Conservation (phyloP, 2,888 invertebrate genomes). For the Drosophila algonquin region DNA sequence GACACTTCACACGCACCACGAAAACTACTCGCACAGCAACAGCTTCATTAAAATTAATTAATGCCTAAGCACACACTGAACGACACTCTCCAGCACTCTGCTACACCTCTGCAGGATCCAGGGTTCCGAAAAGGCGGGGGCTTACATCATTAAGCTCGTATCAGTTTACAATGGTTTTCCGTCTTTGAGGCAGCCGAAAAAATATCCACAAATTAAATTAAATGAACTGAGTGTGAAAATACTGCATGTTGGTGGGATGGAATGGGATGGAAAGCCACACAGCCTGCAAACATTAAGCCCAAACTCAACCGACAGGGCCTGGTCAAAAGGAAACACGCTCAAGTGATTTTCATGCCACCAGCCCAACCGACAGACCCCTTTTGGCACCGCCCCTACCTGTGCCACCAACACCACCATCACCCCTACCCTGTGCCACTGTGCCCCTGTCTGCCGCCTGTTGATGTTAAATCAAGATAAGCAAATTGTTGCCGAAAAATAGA, state of each 20-base stretch:
- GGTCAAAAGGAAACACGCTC: slow-evolving; percentile 78
- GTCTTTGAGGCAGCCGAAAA: slow-evolving; percentile 46
- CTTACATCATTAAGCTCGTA: slow-evolving; percentile 67
- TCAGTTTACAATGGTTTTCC: slow-evolving; percentile 52
- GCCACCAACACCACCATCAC: slow-evolving; percentile 37
- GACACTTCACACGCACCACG: slow-evolving; percentile 69
- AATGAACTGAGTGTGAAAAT: slow-evolving; percentile 79
- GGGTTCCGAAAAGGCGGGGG: slow-evolving; percentile 29
- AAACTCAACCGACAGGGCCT: slow-evolving; percentile 37
- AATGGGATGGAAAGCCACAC: slow-evolving; percentile 49
- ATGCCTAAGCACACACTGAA: slow-evolving; percentile 72
- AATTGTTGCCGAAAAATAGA: slow-evolving; percentile 74
- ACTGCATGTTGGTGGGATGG: slow-evolving; percentile 35
- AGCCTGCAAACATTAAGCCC: slow-evolving; percentile 53
- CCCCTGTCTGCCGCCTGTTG: slow-evolving; percentile 54
- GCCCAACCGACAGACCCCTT: slow-evolving; percentile 37
- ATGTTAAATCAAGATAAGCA: slow-evolving; percentile 77
- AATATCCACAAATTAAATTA: slow-evolving; percentile 78
- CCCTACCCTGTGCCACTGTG: slow-evolving; percentile 38
- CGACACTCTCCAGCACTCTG: slow-evolving; percentile 23
- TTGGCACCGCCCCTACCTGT: slow-evolving; percentile 16
- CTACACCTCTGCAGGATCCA: slow-evolving; percentile 46
- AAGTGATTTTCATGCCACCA: slow-evolving; percentile 72
- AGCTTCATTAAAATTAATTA: slow-evolving; percentile 81
- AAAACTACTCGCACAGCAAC: slow-evolving; percentile 52